phyloP scores from a whole-genome alignment of 2,888 invertebrate genomes.

The Asteroscopus sphinx region DNA sequence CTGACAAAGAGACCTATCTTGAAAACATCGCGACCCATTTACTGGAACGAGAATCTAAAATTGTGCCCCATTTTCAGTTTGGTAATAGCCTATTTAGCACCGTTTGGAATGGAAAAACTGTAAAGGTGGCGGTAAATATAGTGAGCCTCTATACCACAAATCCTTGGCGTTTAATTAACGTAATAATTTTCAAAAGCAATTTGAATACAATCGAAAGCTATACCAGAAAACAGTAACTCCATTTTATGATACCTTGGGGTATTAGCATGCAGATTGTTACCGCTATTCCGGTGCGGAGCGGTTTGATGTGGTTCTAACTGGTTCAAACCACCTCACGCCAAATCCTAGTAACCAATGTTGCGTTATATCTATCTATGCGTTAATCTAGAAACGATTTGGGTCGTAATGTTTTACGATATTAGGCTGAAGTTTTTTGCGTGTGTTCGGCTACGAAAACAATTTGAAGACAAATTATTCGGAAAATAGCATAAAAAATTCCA shows the following conservation, averaged over 20 bases:
- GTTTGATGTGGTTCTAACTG: conserved; percentile 52
- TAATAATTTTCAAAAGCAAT: conserved; percentile 58
- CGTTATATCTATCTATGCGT: conserved; percentile 48
- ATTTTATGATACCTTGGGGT: conserved; percentile 69
- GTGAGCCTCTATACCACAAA: conserved; percentile 41
- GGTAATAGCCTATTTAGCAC: conserved; percentile 51
- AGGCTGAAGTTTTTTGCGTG: conserved; percentile 43
- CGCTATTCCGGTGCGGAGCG: conserved; percentile 59
- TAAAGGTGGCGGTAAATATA: conserved; percentile 44
- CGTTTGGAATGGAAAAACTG: conserved; percentile 25
- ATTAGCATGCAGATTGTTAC: conserved; percentile 74
- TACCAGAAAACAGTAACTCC: conserved; percentile 59
- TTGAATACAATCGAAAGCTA: conserved; percentile 63
- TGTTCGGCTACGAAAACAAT: conserved; percentile 17
- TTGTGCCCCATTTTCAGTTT: conserved; percentile 40
- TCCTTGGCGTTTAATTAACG: conserved; percentile 58
- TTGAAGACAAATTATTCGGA: conserved; percentile 24
- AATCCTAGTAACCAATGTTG: conserved; percentile 51
- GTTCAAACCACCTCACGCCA: conserved; percentile 47
- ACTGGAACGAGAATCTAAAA: conserved; percentile 40
- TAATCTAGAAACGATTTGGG: conserved; percentile 42
- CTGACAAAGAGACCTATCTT: conserved; percentile 51
- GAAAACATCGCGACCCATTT: conserved; percentile 48
- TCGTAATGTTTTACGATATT: conserved; percentile 43
- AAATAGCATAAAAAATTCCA: conserved; percentile 15